Evolutionary conservation across 1,140 invertebrate species (phyloP), one percentile per base, ranked within the genome.

Genomic region (Bombus turneri): DNA sequence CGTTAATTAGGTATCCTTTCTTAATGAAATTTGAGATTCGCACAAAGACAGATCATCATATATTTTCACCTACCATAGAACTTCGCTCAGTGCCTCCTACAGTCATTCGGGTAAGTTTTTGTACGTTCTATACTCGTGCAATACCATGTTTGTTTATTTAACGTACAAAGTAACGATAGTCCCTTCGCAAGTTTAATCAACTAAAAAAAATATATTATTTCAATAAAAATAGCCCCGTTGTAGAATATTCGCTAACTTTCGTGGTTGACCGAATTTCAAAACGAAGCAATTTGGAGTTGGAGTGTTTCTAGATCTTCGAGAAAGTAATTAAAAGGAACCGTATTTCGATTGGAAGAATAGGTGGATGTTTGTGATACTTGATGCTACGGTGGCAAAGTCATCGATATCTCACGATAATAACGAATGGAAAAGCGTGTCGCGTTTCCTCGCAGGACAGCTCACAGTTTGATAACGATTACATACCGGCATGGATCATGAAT

Each of bases 381-480:
- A 83, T 69, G 43, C 62, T 3, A 9, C 37, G 34, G 18, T 71
- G 10, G 25, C 25, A 15, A 8, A 41, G 62, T 28, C 18, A 83
- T 47, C 74, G 74, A 83, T 69, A 83, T 18, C 62, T 3, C 0
- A 31, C 3, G 57, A 68, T 31, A 43, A 47, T 6, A 31, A 64
- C 4, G 57, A 53, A 53, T 72, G 81, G 83, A 72, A 85, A 39
- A 43, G 34, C 39, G 68, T 64, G 57, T 80, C 83, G 57, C 25
- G 76, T 85, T 85, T 47, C 76, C 8, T 10, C 18, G 66, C 66
- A 39, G 28, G 1, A 22, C n/a, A 37, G n/a, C 3, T 31, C 43
- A 22, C 73, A n/a, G 59, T n/a, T 68, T 22, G 6, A 28, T 22
- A 43, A 15, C 62, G 81, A 68, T 83, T 68, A 69, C 34, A 13